Evolutionary conservation across 2,797 vertebrate species (phyloP), one percentile per base, ranked within the genome.

Genomic region (Urophycis tenuis): DNA sequence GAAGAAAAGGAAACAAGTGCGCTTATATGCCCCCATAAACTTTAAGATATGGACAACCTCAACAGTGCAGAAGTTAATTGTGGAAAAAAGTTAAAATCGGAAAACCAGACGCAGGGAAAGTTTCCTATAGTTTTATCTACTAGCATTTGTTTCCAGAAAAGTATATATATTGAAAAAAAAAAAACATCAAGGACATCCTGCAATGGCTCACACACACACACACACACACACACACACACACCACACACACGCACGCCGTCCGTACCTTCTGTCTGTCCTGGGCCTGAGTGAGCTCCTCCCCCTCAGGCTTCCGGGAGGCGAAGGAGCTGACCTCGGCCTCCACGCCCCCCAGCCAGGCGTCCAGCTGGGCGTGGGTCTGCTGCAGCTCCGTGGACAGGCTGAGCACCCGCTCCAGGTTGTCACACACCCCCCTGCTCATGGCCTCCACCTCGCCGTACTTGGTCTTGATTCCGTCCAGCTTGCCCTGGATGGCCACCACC

Each of bases 401-500:
- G 78, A 94, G 91, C 14, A 95, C 96, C 78, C 91, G 93, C 53
- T 98, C 95, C 86, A 99, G 87, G 14, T 92, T 96, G 88, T 93
- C 95, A 75, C 94, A 90, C 41, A 97, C 95, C 1, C 91, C 90
- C 29, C 85, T 86, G 83, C 97, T 96, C 90, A 96, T 85, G 17
- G 94, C 92, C 60, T 89, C 95, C 80, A 99, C 97, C 80, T 99
- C 97, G 78, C 92, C 94, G 81, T 99, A 99, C 81, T 96, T 94
- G 0, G 91, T 88, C 93, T 98, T 99, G 88, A 99, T 98, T 81
- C 95, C 95, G 77, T 99, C 97, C 83, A 99, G 90, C 87, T 98
- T 99, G 84, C 97, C 95, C 90, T 99, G 98, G 89, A 99, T 95
- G 76, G 97, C 93, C 78, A 99, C 85, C 83, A 99, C 96, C 92